Evolutionary conservation across 37 sponge, comb jelly and placozoan genomes (phyloP), one percentile per base, ranked within the genome.

Genomic region (Oopsacas minuta): DNA sequence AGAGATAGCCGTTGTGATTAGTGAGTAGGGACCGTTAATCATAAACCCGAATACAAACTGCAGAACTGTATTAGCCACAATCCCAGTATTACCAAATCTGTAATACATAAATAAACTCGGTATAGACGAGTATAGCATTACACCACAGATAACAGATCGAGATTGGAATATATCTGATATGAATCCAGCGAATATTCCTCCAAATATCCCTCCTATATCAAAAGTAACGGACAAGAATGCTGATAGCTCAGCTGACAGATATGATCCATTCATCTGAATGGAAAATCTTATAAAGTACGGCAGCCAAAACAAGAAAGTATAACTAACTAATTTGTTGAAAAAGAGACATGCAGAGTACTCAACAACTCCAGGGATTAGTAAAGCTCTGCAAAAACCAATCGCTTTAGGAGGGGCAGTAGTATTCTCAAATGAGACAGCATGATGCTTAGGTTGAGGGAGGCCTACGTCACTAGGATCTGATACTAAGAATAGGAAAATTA

Each of bases 281-380:
- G 69, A 61, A 38, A 81, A 39, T 17, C 75, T 89, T 37, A 93
- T 82, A 69, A 89, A 94, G 69, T 85, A 88, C 1, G 94, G 94
- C 1, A 94, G 89, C 94, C 94, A 94, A 81, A 86, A 91, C 81
- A 94, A 89, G 84, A 94, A 91, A 0, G 93, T 90, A 82, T 94
- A 94, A 39, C 87, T 52, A 75, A 94, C 93, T 37, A 92, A 82
- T 38, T 94, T 94, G 36, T 52, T 82, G 52, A 90, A 92, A 85
- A 94, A 94, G 37, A 91, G 87, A 84, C 91, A 87, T n/a, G 92
- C 20, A 30, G 94, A 87, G 82, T 85, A 90, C 37, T 92, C 92
- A 28, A 91, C 82, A 23, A 94, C 87, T 0, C 89, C 87, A 89
- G 94, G 94, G 38, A 93, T 93, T 22, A 35, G 83, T 0, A 93